Evolutionary conservation across 30 jellyfish, hydroid and myxozoan genomes (phyloP), one percentile per base, ranked within the genome.

Genomic region (Aurelia sp.): DNA sequence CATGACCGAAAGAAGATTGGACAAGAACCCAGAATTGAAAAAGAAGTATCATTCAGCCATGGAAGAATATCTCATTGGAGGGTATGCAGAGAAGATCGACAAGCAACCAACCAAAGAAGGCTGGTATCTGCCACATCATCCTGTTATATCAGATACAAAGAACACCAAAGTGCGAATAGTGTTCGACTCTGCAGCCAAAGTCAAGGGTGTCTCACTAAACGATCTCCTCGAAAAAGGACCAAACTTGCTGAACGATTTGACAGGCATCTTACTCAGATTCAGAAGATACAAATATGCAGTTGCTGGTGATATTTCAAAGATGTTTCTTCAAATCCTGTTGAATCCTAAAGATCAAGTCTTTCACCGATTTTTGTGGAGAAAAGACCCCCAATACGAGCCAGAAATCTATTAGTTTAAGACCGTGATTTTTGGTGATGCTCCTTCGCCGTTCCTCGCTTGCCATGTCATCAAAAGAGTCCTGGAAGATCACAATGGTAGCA

Each of bases 311-410:
- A 37, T 37, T 3, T 37, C 48, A 6, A 37, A 37, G 48, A 37
- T 6, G 9, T 37, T 37, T 37, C 48, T 37, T 37, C 48, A 37
- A 37, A 37, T 37, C 3, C 48, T 37, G 48, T 37, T 37, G 48
- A 37, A 37, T 37, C 48, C 48, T 37, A 8, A 37, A 0, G 7
- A 37, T 37, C 90, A 80, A 80, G 51, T 60, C 57, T 37, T 64
- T 40, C 90, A 80, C 47, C 78, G 74, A 57, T 80, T 80, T 47
- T 44, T 80, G 62, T 80, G 90, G 90, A 80, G 90, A 66, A 50
- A 80, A 61, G 85, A 80, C 69, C 58, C 33, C 33, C 33, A 27
- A 2, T 27, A 27, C 33, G 2, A 37, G 82, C 84, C 85, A 67
- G 82, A 64, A 57, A 52, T 80, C 82, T 80, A 80, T 68, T 74